Conservation (phyloP, 2,113 vertebrate species). For the Shinisaurus crocodilurus region DNA sequence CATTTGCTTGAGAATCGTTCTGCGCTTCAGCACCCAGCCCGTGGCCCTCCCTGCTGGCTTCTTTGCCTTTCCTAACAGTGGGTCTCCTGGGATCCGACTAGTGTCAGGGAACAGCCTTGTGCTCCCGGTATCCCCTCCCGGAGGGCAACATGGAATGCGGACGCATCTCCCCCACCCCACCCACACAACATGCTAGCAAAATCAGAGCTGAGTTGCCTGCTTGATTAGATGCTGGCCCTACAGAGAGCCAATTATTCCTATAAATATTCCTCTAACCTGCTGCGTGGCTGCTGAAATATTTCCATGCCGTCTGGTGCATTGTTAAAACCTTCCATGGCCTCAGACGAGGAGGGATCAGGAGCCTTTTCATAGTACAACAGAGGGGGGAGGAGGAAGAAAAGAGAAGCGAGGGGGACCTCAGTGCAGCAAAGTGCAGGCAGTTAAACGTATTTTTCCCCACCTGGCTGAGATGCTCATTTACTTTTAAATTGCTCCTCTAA, state of each 20-base stretch:
- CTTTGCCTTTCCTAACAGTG: too few relatives aligned
- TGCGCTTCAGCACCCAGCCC: too few relatives aligned
- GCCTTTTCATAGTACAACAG: not conserved
- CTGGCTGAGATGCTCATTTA: constrained; percentile 39
- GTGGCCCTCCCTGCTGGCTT: too few relatives aligned
- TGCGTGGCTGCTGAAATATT: not conserved
- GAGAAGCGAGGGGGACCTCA: too few relatives aligned
- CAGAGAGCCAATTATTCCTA: not conserved
- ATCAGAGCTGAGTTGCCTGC: too few relatives aligned
- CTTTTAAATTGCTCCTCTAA: constrained; percentile 45
- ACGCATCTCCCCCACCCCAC: too few relatives aligned
- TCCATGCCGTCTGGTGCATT: not conserved
- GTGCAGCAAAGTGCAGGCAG: not conserved
- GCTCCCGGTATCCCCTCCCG: too few relatives aligned
- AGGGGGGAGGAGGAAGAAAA: not conserved
- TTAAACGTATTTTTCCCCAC: constrained; percentile 46
- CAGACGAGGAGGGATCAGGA: not conserved
- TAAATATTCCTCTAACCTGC: not conserved
- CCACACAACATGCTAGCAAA: too few relatives aligned
- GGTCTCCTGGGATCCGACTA: too few relatives aligned
- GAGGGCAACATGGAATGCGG: too few relatives aligned
- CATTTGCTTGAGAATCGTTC: too few relatives aligned
- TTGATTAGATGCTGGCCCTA: not conserved
- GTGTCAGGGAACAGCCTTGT: too few relatives aligned
- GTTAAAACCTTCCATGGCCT: not conserved